A percentile compares a stretch with the other conserved stretches of the same genome.
These are phyloP conservation scores for Papilio elwesi DNA, from an alignment of 2,888 invertebrate species.

Conservation along the genomic window DNA sequence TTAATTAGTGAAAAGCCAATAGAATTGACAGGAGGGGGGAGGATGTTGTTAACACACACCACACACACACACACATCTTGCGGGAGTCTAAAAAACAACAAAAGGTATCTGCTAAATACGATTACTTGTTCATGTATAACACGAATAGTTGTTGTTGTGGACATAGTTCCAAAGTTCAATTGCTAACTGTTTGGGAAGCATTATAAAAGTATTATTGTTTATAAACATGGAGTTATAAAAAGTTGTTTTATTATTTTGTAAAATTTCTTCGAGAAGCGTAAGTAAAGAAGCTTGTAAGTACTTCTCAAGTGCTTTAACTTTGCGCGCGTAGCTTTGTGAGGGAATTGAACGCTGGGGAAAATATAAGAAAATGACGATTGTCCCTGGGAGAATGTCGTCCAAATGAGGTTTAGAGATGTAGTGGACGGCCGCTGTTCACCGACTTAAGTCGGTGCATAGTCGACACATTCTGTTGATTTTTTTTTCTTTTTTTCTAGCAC, in stretches of 20 bases:
- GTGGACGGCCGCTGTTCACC: background rate
- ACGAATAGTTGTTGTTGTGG: too few species aligned
- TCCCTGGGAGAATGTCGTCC: background rate
- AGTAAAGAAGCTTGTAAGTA: constrained; percentile 29
- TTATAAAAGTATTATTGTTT: background rate
- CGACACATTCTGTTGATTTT: too few species aligned
- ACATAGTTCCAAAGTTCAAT: too few species aligned
- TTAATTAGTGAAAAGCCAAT: too few species aligned
- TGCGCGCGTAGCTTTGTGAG: constrained; percentile 2
- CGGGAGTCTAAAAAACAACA: too few species aligned
- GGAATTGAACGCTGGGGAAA: background rate
- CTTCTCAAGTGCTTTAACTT: constrained; percentile 5
- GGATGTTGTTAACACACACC: too few species aligned
- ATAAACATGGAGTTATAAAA: background rate
- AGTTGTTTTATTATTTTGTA: constrained; percentile 21
- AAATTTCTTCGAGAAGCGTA: constrained; percentile 19
- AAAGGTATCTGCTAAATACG: too few species aligned
- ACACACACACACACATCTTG: too few species aligned
- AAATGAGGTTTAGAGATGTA: background rate
- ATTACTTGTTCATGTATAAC: too few species aligned
- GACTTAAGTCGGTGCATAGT: background rate
- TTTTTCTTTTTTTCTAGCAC: background rate
- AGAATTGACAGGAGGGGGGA: too few species aligned
- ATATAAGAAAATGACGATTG: background rate
- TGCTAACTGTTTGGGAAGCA: too few species aligned